phyloP scores from a whole-genome alignment of 2,113 vertebrate species.

The Aegithalos caudatus region DNA sequence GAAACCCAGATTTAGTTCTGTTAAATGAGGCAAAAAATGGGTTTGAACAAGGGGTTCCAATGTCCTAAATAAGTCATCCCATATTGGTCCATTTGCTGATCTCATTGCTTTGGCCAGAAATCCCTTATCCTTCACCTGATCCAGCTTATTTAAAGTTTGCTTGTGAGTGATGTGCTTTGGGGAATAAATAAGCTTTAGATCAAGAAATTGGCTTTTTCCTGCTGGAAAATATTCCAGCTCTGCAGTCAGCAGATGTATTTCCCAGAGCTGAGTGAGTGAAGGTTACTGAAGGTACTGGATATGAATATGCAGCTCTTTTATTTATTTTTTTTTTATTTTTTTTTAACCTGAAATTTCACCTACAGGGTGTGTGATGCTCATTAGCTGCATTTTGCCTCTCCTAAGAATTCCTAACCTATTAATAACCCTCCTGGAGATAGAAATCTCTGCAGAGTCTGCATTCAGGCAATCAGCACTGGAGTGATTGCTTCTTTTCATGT shows the following conservation, averaged over 20 bases:
- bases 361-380: background rate
- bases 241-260: background rate
- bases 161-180: background rate
- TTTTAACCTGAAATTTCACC: background rate
- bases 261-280: background rate
- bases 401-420: background rate
- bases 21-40: background rate
- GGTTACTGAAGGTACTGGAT: background rate
- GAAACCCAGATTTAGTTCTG: background rate
- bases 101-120: background rate
- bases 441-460: background rate
- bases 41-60: background rate
- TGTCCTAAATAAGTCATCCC: background rate
- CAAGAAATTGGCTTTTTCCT: background rate
- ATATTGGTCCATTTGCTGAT: background rate
- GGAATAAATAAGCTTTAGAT: background rate
- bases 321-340: too few relatives aligned
- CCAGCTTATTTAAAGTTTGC: background rate
- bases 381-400: background rate
- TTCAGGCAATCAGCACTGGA: background rate
- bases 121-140: background rate
- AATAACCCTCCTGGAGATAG: conserved; percentile 8
- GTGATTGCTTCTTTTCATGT: background rate
- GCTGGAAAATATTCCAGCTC: background rate
- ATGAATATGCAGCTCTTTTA: background rate